phyloP scores from a whole-genome alignment of 2,113 vertebrate species.

The rat (Rattus norvegicus) region GRCr8 NC_086036.1:29123001-29123500 shows the following conservation, averaged over 20 bases:
- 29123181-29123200: background rate
- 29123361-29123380: background rate
- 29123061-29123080: background rate
- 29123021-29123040: background rate
- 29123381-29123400: background rate
- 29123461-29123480: background rate
- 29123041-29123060: background rate
- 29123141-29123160: background rate
- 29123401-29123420: background rate
- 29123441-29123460: background rate
- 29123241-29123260: background rate
- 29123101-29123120: background rate
- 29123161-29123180: background rate
- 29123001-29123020: background rate
- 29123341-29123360: constrained; percentile 8
- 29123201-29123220: constrained; percentile 1
- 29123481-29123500: background rate
- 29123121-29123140: background rate
- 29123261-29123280: constrained; percentile 29
- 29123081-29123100: background rate
- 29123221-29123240: constrained; percentile 31
- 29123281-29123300: background rate
- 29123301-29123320: constrained; percentile 1
- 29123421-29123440: background rate
- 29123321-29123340: background rate